Percentiles rank a stretch among this genome's conserved stretches.
These are phyloP conservation scores for Anguilla rostrata DNA, from an alignment of 2,113 vertebrate species.

Conservation along the genomic window DNA sequence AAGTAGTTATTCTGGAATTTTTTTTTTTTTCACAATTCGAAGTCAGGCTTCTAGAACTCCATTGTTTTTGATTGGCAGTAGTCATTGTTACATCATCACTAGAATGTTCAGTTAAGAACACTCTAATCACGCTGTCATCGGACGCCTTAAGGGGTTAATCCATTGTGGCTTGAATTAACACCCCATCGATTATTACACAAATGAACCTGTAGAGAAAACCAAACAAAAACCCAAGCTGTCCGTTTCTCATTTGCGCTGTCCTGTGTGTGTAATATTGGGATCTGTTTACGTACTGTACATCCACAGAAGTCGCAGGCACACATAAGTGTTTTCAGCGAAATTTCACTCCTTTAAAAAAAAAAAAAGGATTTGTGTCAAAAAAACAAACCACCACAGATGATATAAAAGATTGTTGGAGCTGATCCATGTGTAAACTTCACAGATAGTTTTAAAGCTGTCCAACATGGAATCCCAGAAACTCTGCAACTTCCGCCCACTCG, in stretches of 20 bases:
- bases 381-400: not conserved
- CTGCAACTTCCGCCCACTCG: conserved; percentile 74
- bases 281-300: not conserved
- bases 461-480: conserved; percentile 69
- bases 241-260: not conserved
- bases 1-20: too few species aligned
- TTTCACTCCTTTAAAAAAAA: not conserved
- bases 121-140: too few species aligned
- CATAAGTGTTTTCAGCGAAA: not conserved
- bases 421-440: not conserved
- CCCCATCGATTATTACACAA: not conserved
- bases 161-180: not conserved
- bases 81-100: too few species aligned
- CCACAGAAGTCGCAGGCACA: not conserved
- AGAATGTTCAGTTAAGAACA: too few species aligned
- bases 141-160: not conserved
- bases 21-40: too few species aligned
- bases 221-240: not conserved
- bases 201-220: not conserved
- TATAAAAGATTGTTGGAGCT: not conserved
- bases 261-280: not conserved
- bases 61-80: too few species aligned
- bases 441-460: conserved; percentile 49
- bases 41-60: too few species aligned
- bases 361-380: not conserved